Evolutionary conservation across 2,888 invertebrate species (phyloP), one percentile per base, ranked within the genome.

Genomic region (Catocala nupta): DNA sequence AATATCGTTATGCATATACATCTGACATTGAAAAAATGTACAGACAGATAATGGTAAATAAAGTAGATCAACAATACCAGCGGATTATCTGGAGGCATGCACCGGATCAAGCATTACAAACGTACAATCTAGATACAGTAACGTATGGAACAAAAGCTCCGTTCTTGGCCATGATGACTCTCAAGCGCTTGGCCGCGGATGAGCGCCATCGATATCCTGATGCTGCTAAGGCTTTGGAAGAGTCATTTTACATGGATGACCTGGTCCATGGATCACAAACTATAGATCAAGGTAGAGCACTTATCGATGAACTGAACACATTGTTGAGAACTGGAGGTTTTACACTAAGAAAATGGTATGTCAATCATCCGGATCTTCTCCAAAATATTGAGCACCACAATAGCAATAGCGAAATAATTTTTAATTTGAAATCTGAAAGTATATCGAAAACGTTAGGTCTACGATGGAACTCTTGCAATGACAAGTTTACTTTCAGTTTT

Each of bases 1-100:
- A 65, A 36, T 70, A 68, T 48, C 25, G 59, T 6, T 33, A 55
- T 5, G 72, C 58, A 0, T 64, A 57, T 36, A 63, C 53, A 9
- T 66, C 69, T 25, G 49, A 49, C n/a, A n/a, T 36, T 48, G 48
- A 48, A 48, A n/a, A 25, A 51, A 70, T 65, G 59, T 70, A 57
- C 43, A 33, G 72, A 6, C 59, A 60, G 39, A 66, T 72, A n/a
- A 34, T 43, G 34, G 34, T 63, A 0, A 34, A 65, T 47, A 36
- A 48, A 48, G 39, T 52, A 47, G 66, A 71, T 54, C 66, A 66
- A 39, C 11, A 36, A 4, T 13, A 16, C n/a, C 57, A 57, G n/a
- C 44, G 25, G 11, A 57, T 51, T 12, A 9, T 57, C 1, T 57
- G 57, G 57, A 25, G 57, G 6, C 11, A 49, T 16, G 2, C 25